Evolutionary conservation across 1,140 invertebrate genomes (phyloP), one percentile per base, ranked within the genome.

Genomic region (Ceratosolen solmsi): DNA sequence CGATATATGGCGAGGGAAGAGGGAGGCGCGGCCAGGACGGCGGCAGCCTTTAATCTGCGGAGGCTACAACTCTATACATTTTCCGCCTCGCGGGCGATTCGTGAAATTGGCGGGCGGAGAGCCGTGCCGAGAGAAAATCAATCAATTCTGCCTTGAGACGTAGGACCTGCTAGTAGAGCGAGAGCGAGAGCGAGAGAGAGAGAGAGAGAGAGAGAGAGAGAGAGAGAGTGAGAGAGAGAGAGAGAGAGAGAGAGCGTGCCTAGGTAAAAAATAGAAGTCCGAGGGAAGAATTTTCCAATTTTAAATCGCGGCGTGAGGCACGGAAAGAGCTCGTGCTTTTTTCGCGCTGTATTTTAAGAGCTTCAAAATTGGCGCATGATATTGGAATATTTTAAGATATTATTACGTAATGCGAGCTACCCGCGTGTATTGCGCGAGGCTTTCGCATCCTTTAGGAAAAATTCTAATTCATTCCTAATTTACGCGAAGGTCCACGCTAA

Each of bases 111-210:
- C 84, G 5, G 70, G 49, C 25, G 73, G 70, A 74, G 65, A 80
- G 71, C 83, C 86, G 86, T 87, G 84, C 84, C 86, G 86, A 85
- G 84, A 84, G 84, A 86, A 84, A 89, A 90, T 90, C 88, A 88
- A 89, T 90, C 89, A 88, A 88, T 89, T 88, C 79, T 72, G 56
- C 80, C 70, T 71, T 41, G 54, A 83, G 82, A 84, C 83, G 82
- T 83, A 83, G 83, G 78, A 82, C 84, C 83, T 84, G 83, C 84
- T 85, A 83, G 22, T 84, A 78, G 76, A n/a, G n/a, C n/a, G n/a
- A n/a, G n/a, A n/a, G n/a, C n/a, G n/a, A n/a, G n/a, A n/a, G n/a
- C n/a, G n/a, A n/a, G n/a, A n/a, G n/a, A n/a, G n/a, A n/a, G n/a
- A n/a, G n/a, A n/a, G n/a, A n/a, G n/a, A n/a, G n/a, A n/a, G n/a